Base-by-base conservation (phyloP, 2,888 invertebrate genomes). In the Lissonota sp. region DNA sequence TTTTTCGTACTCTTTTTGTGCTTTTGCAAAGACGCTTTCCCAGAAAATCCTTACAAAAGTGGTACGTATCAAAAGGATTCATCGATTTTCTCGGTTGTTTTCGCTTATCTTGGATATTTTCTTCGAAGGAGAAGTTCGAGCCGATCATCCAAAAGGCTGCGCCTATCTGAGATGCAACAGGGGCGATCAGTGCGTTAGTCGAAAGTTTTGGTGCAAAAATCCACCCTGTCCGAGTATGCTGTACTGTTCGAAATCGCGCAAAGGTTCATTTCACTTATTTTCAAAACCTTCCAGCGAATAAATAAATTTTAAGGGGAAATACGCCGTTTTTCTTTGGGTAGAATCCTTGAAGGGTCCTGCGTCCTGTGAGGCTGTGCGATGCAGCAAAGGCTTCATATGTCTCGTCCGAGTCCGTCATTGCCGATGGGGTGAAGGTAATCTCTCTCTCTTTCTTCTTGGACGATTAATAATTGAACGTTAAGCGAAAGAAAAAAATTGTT, bases 161-260 rank as follows among this genome's bases (percentile, higher is more conserved):
- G 71, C 84, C 1, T 79, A 84, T 40, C 39, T 90, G 5, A 84
- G 76, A 3, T 91, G 91, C 70, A 84, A 80, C 6, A 79, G 67
- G 2, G 84, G 82, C 6, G 87, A 88, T 1, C 77, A 83, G 26
- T 91, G 91, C 55, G 86, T 90, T 0, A 86, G 82, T 39, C 86
- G 90, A 53, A 89, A 86, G 42, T 91, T 90, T 72, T 88, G 87
- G 85, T 91, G 91, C 74, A 85, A 84, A 63, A 73, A 85, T 64
- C 83, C 86, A 53, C 87, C 90, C 0, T 91, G 91, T 75, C 90
- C 91, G 1, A 84, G 76, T 10, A 91, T 91, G 91, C 64, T 87
- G 4, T 91, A 88, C 12, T 91, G 91, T 57, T 85, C 90, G 1
- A 89, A 83, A 77, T 86, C 88, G 1, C 82, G 77, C 63, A 86